These are phyloP conservation scores for Phymanthus crucifer DNA, from an alignment of 92 coral and sea anemone species.

Conservation along the genomic window DNA sequence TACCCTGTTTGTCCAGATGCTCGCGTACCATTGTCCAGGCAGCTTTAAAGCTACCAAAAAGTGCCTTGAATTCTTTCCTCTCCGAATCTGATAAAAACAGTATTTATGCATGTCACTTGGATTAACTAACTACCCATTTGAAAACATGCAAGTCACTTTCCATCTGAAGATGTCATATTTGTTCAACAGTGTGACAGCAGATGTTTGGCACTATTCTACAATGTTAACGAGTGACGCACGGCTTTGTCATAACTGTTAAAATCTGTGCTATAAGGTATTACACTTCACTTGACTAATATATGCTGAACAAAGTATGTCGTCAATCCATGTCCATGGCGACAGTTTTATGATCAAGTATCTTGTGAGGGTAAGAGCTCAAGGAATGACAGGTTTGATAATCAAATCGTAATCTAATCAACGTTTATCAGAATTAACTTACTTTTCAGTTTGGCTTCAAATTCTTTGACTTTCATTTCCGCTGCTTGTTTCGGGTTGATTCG, in stretches of 20 bases:
- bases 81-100: constrained; percentile 27
- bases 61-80: constrained; percentile 49
- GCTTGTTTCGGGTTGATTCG: constrained; percentile 80
- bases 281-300: too few species aligned
- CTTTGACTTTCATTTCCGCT: constrained; percentile 45
- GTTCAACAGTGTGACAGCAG: too few species aligned
- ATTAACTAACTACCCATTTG: background rate
- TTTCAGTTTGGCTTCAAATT: constrained; percentile 41
- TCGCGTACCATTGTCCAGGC: constrained; percentile 78
- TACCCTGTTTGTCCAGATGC: constrained; percentile 40
- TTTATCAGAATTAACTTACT: constrained; percentile 33
- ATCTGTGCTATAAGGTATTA: too few species aligned
- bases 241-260: too few species aligned
- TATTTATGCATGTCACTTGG: background rate
- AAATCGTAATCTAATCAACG: background rate
- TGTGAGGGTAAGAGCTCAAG: too few species aligned
- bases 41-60: constrained; percentile 60
- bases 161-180: too few species aligned
- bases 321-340: too few species aligned
- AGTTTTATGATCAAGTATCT: too few species aligned
- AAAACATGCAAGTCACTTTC: background rate
- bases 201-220: too few species aligned
- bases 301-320: too few species aligned
- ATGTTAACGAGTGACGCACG: too few species aligned
- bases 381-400: too few species aligned